Evolutionary conservation across 2,888 invertebrate genomes (phyloP).

Genomic region (Litoditis marina): DNA sequence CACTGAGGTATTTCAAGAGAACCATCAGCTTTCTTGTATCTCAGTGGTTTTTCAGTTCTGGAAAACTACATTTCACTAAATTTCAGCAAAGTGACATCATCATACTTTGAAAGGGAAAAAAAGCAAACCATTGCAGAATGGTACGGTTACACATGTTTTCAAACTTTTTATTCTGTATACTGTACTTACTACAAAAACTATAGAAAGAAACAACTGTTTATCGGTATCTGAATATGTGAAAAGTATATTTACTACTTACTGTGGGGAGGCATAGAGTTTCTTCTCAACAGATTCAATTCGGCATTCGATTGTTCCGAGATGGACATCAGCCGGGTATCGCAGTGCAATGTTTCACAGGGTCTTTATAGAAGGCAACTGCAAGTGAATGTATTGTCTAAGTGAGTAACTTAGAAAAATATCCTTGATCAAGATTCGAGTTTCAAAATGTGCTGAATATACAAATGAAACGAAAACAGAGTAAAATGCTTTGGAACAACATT

Average conservation of each 20-base stretch:
- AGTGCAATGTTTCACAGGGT: too few relatives aligned
- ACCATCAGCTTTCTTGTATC: too few relatives aligned
- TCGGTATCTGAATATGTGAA: neutral
- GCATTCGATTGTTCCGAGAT: slow-evolving; percentile 19
- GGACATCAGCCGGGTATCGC: too few relatives aligned
- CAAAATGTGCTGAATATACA: neutral
- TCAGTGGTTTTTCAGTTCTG: neutral
- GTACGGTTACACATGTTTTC: too few relatives aligned
- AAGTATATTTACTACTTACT: slow-evolving; percentile 9
- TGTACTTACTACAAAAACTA: neutral
- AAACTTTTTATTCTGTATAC: neutral
- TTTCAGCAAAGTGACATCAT: too few relatives aligned
- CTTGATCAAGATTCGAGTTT: too few relatives aligned
- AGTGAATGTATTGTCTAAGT: too few relatives aligned
- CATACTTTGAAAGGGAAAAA: too few relatives aligned
- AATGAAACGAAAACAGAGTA: neutral
- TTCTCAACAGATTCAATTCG: slow-evolving; percentile 12
- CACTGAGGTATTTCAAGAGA: neutral
- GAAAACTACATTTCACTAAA: neutral
- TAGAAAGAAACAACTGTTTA: neutral
- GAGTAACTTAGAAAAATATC: too few relatives aligned
- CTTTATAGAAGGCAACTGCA: too few relatives aligned
- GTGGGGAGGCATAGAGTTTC: slow-evolving; percentile 10
- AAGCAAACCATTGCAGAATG: too few relatives aligned
- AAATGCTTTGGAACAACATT: too few relatives aligned